Percentiles rank a stretch among this genome's conserved stretches.
Evolutionary conservation across 2,888 invertebrate species (phyloP).

Genomic region (Kuschelorhynchus macadamiae): DNA sequence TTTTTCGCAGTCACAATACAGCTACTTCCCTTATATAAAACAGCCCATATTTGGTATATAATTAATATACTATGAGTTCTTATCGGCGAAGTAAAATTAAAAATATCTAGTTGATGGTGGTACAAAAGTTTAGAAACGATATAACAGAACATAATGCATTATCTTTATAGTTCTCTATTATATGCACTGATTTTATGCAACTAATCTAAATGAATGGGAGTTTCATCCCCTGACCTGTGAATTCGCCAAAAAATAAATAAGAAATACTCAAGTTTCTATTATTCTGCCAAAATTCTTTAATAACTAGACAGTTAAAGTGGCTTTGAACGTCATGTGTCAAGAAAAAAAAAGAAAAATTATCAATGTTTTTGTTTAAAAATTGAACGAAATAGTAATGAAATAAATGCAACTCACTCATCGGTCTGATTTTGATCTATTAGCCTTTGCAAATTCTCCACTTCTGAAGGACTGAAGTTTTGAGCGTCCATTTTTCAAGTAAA

Average conservation of each 20-base stretch:
- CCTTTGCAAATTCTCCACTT: conserved; percentile 30
- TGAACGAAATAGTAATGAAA: conserved; percentile 10
- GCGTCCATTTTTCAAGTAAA: conserved; percentile 25
- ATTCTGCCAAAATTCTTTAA: not conserved
- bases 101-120: too few species aligned
- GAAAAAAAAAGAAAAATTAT: conserved; percentile 20
- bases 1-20: too few species aligned
- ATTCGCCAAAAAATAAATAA: not conserved
- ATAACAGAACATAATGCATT: too few species aligned
- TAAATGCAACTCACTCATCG: conserved; percentile 35
- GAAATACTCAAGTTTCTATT: not conserved
- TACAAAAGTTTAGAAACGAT: too few species aligned
- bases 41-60: too few species aligned
- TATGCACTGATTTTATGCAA: too few species aligned
- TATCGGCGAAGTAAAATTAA: too few species aligned
- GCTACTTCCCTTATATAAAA: too few species aligned
- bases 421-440: conserved; percentile 28
- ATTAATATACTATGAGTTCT: too few species aligned
- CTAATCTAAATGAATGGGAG: too few species aligned
- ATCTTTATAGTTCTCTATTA: too few species aligned
- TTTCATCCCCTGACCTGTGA: too few species aligned
- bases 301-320: conserved; percentile 14
- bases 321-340: conserved; percentile 31
- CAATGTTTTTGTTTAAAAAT: conserved; percentile 27
- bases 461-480: conserved; percentile 20